Percentiles rank a stretch among this genome's conserved stretches.
Evolutionary conservation across 2,888 invertebrate species (phyloP).

Genomic region (Bhutanitis thaidina): DNA sequence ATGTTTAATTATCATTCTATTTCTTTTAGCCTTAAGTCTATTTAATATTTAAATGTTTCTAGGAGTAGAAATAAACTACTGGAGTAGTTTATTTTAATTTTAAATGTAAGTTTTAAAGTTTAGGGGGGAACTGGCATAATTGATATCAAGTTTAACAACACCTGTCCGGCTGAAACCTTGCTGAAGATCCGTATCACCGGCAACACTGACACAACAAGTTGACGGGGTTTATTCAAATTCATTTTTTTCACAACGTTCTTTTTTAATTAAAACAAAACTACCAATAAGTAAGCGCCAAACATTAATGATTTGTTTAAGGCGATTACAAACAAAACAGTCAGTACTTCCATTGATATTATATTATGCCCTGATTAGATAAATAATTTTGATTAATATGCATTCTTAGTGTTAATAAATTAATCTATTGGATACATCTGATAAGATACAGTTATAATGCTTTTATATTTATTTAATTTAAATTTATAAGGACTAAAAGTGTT

Average conservation of each 20-base stretch:
- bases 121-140: too few relatives aligned
- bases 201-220: constrained; percentile 46
- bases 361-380: constrained; percentile 9
- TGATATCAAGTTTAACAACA: constrained; percentile 23
- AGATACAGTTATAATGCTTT: neutral
- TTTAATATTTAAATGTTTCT: too few relatives aligned
- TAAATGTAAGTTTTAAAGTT: too few relatives aligned
- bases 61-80: too few relatives aligned
- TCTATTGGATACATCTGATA: neutral
- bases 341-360: neutral
- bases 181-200: constrained; percentile 61
- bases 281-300: neutral
- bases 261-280: too few relatives aligned
- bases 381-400: neutral
- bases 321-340: too few relatives aligned
- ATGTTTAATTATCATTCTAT: too few relatives aligned
- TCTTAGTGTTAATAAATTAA: neutral
- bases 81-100: too few relatives aligned
- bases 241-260: neutral
- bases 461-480: neutral
- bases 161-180: constrained; percentile 62
- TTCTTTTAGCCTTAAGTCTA: too few relatives aligned
- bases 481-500: too few relatives aligned
- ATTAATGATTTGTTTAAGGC: neutral
- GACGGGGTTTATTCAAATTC: constrained; percentile 30